Conservation (phyloP, 2,113 vertebrate species). For the Dicaeum eximium region DNA sequence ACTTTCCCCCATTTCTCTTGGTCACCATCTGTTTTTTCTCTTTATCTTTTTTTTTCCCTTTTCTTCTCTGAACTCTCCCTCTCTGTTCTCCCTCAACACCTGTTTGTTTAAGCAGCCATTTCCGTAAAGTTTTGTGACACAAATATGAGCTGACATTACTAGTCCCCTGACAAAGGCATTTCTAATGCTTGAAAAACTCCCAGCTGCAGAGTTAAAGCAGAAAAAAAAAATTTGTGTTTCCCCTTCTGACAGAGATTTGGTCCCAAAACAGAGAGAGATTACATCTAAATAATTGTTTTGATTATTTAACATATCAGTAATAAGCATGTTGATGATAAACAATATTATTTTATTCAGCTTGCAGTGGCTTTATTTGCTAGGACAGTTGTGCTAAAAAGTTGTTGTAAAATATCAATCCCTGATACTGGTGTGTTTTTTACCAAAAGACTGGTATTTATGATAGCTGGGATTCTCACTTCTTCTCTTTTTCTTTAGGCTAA, state of each 20-base stretch:
- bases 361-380: background rate
- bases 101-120: conserved; percentile 22
- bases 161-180: conserved; percentile 17
- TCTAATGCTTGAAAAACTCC: conserved; percentile 6
- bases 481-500: background rate
- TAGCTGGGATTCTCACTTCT: background rate
- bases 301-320: background rate
- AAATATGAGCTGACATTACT: conserved; percentile 42
- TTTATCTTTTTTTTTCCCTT: background rate
- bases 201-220: background rate
- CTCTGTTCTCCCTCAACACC: background rate
- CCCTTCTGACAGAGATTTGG: background rate
- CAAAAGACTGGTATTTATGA: background rate
- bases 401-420: background rate
- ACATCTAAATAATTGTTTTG: background rate
- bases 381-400: background rate
- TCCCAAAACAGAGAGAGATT: background rate
- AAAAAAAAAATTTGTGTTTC: background rate
- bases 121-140: conserved; percentile 13
- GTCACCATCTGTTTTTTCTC: background rate
- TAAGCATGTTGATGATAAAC: background rate
- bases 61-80: background rate
- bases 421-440: background rate
- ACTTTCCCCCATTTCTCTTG: background rate
- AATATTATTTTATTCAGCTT: background rate